phyloP scores from a whole-genome alignment of 2,888 invertebrate genomes.

The Ophion ventricosus region DNA sequence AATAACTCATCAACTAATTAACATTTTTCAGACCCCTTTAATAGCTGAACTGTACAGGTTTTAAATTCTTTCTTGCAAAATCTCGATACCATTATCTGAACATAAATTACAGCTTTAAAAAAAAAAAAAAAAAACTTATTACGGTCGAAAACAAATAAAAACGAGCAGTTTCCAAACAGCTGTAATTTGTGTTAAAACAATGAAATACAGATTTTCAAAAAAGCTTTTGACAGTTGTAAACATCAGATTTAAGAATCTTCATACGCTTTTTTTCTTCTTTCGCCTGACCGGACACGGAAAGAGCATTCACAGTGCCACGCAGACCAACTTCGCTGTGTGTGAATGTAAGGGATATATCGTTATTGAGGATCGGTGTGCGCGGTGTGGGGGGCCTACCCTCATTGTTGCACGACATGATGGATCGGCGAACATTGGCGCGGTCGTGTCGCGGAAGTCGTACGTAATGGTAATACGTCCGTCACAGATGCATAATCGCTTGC shows the following conservation, averaged over 20 bases:
- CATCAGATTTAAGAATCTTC: not conserved
- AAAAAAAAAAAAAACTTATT: no score
- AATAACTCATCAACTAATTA: no score
- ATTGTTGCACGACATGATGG: constrained; percentile 64
- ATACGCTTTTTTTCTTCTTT: not conserved
- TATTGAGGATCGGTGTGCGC: constrained; percentile 2
- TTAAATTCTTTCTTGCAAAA: no score
- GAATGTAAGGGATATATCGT: constrained; percentile 24
- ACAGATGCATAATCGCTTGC: constrained; percentile 67
- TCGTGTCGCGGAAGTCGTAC: constrained; percentile 67
- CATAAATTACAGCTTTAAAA: not conserved
- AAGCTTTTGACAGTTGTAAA: not conserved
- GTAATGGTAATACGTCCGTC: constrained; percentile 67
- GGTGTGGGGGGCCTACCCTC: constrained; percentile 37
- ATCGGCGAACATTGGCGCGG: constrained; percentile 63
- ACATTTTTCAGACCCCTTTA: no score
- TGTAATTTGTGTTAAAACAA: not conserved
- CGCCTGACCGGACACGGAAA: not conserved
- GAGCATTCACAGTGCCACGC: not conserved
- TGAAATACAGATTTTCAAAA: not conserved
- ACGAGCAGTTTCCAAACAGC: not conserved
- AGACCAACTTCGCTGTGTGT: not conserved
- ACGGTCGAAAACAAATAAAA: not conserved
- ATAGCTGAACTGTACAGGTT: no score
- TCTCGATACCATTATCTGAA: no score